These are phyloP conservation scores for Cataglyphis hispanica DNA, from an alignment of 1,140 invertebrate species.

Conservation along the genomic window DNA sequence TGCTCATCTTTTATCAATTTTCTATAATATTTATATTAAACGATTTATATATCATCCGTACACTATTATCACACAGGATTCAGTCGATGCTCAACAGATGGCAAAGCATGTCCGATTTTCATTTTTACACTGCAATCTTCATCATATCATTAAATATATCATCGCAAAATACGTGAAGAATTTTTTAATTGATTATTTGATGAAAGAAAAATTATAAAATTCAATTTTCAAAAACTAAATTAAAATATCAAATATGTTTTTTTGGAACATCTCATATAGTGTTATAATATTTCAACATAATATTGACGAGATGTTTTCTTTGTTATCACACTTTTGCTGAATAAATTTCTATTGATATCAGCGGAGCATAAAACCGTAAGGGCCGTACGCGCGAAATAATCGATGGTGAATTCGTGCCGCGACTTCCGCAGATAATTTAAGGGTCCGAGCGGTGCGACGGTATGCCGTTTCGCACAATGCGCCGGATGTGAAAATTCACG, in stretches of 20 bases:
- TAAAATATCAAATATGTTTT: background rate
- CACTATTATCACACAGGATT: background rate
- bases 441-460: conserved; percentile 63
- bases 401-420: conserved; percentile 71
- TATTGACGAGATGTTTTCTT: background rate
- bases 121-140: background rate
- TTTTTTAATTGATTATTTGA: background rate
- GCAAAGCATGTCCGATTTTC: conserved; percentile 4
- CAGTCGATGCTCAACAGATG: conserved; percentile 10
- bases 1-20: background rate
- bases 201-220: background rate
- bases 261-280: background rate
- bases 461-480: conserved; percentile 62
- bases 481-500: conserved; percentile 77
- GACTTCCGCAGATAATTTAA: conserved; percentile 79
- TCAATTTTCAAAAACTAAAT: background rate
- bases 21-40: background rate
- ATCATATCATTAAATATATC: background rate
- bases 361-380: background rate
- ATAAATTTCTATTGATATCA: conserved; percentile 6
- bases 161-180: background rate
- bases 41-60: background rate
- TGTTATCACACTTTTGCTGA: background rate
- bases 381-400: conserved; percentile 64
- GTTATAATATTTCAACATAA: background rate